Evolutionary conservation across 2,888 invertebrate genomes (phyloP), one percentile per base, ranked within the genome.

Genomic region (Deladenus siricidicola): DNA sequence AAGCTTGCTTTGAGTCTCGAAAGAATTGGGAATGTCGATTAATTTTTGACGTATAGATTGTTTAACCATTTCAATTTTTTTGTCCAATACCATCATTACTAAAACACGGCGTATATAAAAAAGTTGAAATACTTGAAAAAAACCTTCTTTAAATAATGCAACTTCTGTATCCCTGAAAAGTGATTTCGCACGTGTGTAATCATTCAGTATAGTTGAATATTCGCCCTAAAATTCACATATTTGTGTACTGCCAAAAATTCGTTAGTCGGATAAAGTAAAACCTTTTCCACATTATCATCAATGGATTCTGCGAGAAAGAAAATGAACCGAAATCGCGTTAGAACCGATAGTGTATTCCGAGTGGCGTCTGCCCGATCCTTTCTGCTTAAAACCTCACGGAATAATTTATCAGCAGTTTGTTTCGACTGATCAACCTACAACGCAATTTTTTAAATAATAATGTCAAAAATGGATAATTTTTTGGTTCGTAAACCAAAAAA

Each of bases 121-220:
- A 21, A 47, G 21, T 10, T 34, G 39, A 34, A 34, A 34, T 10
- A 10, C 6, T 34, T 14, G 14, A 6, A 10, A 24, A 58, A 39
- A 44, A 78, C 77, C 73, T 67, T 79, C 79, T 63, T 70, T 73
- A 54, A 79, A 79, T 14, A 79, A 58, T 14, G 73, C 66, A 6
- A 78, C 71, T 51, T 78, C 73, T 17, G 68, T 90, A 80, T 89
- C 90, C 61, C 89, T 89, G 83, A 94, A 96, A 28, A 96, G 83
- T 78, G 93, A 90, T 80, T 90, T 92, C 3, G 92, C 96, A 72
- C 96, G 84, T 1, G 90, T 88, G 80, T 94, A 98, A 80, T 98
- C 98, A 79, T 93, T 98, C 62, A 98, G 90, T 24, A 98, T 91
- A 54, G 92, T 85, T 80, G 96, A 93, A 79, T 91, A 98, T 79